phyloP scores from a whole-genome alignment of 1,140 invertebrate species.

The Hyphantria cunea region DNA sequence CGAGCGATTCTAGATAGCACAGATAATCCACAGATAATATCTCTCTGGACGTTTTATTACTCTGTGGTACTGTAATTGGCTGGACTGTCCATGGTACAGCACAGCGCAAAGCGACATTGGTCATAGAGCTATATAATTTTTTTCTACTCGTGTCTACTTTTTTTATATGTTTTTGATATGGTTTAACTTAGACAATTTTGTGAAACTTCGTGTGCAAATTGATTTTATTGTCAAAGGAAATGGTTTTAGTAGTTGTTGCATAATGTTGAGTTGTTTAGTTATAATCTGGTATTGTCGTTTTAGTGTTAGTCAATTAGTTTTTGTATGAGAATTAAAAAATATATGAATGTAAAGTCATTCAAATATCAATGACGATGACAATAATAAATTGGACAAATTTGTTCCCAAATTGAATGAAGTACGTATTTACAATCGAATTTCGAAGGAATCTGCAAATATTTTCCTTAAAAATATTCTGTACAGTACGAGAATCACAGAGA shows the following conservation, averaged over 20 bases:
- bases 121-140: not conserved
- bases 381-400: no score
- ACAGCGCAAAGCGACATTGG: conserved; percentile 1
- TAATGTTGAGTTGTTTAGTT: not conserved
- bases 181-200: not conserved
- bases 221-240: not conserved
- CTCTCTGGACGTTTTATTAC: conserved; percentile 20
- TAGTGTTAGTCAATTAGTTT: no score
- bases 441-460: no score
- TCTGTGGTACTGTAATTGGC: conserved; percentile 13
- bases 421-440: no score
- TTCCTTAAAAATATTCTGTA: no score
- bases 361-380: no score
- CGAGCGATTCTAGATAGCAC: conserved; percentile 14
- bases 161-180: not conserved
- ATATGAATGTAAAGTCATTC: no score
- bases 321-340: no score
- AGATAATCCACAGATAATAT: conserved; percentile 14
- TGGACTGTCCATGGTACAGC: conserved; percentile 3
- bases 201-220: not conserved
- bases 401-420: no score
- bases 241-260: not conserved
- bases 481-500: no score
- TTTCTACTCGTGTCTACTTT: not conserved
- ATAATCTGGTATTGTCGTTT: no score